Evolutionary conservation across 2,797 vertebrate species (phyloP).

Genomic region (Pterois miles): DNA sequence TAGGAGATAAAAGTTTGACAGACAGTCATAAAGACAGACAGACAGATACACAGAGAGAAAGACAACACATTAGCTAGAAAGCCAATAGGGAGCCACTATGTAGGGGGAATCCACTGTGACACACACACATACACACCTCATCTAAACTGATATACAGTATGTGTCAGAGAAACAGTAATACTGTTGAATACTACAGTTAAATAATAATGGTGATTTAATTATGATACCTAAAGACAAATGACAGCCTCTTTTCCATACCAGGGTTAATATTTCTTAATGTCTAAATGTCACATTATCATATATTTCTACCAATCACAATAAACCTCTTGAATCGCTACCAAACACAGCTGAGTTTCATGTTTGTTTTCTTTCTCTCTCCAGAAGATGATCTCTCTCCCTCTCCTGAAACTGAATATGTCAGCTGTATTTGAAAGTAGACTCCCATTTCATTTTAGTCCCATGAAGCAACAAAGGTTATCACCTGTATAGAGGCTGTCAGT

Average conservation of each 20-base stretch:
- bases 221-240: neutral
- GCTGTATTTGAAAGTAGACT: neutral
- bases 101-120: conserved; percentile 75
- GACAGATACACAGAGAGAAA: conserved; percentile 80
- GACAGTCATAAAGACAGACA: conserved; percentile 75
- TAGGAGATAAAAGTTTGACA: conserved; percentile 13
- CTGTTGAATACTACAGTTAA: conserved; percentile 5
- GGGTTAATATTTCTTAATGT: neutral
- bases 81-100: conserved; percentile 74
- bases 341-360: neutral
- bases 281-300: neutral
- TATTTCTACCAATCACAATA: neutral
- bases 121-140: conserved; percentile 56
- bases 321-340: too few species aligned
- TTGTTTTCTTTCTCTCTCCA: neutral
- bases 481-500: neutral
- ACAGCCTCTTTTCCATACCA: neutral
- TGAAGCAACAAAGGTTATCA: neutral
- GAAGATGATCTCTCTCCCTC: neutral
- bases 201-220: neutral
- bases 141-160: conserved; percentile 23
- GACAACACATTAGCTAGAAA: conserved; percentile 83
- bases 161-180: conserved; percentile 19
- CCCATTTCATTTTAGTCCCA: neutral
- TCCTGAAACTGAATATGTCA: neutral